These are phyloP conservation scores for Callithrix jacchus DNA, from an alignment of 2,113 vertebrate genomes.

Conservation along the genomic window DNA sequence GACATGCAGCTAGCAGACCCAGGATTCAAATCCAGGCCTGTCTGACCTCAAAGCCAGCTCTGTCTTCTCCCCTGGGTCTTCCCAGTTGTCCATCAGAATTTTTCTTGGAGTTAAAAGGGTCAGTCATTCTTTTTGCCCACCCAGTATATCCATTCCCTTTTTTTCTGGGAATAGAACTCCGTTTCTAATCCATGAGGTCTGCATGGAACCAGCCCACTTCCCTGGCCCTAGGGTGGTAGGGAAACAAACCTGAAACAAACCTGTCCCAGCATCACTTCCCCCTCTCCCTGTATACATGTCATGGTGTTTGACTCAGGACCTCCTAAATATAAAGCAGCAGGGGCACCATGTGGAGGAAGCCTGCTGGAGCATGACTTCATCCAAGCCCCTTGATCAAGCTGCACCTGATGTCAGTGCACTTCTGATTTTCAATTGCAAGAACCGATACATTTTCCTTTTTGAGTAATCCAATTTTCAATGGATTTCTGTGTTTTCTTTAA, in stretches of 20 bases:
- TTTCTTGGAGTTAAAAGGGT: neutral
- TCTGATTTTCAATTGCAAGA: neutral
- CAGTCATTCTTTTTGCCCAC: neutral
- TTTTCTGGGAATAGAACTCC: neutral
- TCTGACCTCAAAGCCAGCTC: neutral
- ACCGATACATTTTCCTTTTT: neutral
- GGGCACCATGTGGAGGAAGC: neutral
- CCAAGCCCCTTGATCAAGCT: neutral
- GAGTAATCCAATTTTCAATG: neutral
- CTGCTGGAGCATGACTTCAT: neutral
- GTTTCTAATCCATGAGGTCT: neutral
- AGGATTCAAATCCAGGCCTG: neutral
- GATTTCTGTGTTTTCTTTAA: neutral
- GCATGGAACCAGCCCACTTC: neutral
- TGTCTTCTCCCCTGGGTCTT: neutral
- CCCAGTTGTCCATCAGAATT: neutral
- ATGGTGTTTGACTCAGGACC: neutral
- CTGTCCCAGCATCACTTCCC: neutral
- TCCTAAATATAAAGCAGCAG: neutral
- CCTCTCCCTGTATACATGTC: fast-evolving
- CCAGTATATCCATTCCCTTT: neutral
- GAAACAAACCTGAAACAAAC: neutral
- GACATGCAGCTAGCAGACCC: neutral
- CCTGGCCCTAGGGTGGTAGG: too few relatives aligned
- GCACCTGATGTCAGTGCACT: neutral